Conservation (phyloP, 2,797 vertebrate species). For the Xenops minutus region DNA sequence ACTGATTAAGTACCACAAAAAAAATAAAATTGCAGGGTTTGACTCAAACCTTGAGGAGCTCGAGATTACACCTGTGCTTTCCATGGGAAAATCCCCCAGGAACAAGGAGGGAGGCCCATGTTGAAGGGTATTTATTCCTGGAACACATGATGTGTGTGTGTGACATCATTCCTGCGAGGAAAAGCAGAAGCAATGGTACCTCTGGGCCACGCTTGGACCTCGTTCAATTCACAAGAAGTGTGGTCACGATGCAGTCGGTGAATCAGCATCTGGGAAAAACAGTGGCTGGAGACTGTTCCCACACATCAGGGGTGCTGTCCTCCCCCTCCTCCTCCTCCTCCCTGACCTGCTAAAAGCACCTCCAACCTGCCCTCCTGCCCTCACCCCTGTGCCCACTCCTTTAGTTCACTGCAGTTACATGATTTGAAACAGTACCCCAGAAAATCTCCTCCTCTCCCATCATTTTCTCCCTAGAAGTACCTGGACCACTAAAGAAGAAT, state of each 20-base stretch:
- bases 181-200: fast-evolving
- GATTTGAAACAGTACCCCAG: fast-evolving
- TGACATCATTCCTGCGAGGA: not conserved
- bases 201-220: not conserved
- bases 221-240: not conserved
- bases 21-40: too few relatives aligned
- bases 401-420: not conserved
- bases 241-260: not conserved
- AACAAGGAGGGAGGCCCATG: not conserved
- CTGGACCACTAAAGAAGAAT: not conserved
- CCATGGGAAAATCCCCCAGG: not conserved
- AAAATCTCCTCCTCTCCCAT: not conserved
- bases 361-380: not conserved
- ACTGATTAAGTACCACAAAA: not conserved
- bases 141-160: fast-evolving
- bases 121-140: fast-evolving
- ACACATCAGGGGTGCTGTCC: not conserved
- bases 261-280: not conserved
- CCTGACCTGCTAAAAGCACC: not conserved
- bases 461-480: not conserved
- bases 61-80: not conserved
- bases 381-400: fast-evolving
- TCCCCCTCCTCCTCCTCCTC: not conserved
- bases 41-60: not conserved
- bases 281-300: not conserved